phyloP scores from a whole-genome alignment of 2,113 vertebrate genomes.

The Myrmecophaga tridactyla region DNA sequence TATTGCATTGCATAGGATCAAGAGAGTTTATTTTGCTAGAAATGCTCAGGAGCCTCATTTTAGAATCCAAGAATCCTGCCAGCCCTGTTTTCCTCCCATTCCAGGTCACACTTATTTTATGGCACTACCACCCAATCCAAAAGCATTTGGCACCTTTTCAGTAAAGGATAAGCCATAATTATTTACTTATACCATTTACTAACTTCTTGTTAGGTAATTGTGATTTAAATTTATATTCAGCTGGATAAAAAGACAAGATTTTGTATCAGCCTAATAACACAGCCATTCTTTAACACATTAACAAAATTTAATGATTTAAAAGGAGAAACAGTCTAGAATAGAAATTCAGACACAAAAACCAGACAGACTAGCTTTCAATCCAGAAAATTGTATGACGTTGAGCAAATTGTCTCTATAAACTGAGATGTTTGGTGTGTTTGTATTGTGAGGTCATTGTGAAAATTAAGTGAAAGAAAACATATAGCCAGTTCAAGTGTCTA shows the following conservation, averaged over 20 bases:
- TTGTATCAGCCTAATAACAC: neutral
- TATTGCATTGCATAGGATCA: neutral
- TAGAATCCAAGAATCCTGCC: neutral
- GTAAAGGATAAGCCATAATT: neutral
- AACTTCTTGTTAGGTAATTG: neutral
- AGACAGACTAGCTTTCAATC: neutral
- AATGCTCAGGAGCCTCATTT: neutral
- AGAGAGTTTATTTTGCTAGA: neutral
- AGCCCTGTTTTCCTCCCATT: neutral
- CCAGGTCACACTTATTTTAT: neutral
- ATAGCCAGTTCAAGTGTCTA: neutral
- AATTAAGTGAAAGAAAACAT: neutral
- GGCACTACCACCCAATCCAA: neutral
- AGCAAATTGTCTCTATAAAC: neutral
- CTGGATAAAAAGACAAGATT: neutral
- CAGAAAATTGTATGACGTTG: neutral
- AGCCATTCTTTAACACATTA: neutral
- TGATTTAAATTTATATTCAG: slow-evolving; percentile 7
- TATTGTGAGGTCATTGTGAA: neutral
- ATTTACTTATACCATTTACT: slow-evolving; percentile 22
- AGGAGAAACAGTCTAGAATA: neutral
- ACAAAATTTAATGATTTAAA: neutral
- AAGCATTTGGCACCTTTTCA: neutral
- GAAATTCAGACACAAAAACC: neutral
- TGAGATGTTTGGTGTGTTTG: neutral